These are phyloP conservation scores for Borostomias antarcticus DNA, from an alignment of 2,797 vertebrate genomes.

Conservation along the genomic window DNA sequence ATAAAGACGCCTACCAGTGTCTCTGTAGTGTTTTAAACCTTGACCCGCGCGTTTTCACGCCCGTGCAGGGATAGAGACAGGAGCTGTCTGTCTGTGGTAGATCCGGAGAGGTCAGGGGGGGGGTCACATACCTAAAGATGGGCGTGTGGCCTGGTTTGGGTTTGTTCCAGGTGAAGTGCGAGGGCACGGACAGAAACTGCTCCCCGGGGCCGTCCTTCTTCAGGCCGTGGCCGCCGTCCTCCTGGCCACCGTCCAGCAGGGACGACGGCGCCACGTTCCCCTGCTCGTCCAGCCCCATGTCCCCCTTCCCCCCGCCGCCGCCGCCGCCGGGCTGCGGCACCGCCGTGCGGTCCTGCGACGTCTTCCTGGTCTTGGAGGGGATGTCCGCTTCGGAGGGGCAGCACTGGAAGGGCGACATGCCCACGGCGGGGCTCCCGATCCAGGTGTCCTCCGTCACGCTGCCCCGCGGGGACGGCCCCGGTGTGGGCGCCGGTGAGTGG, in stretches of 20 bases:
- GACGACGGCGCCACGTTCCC: constrained; percentile 86
- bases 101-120: no score
- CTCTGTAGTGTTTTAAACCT: constrained; percentile 22
- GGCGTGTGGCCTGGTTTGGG: constrained; percentile 97
- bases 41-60: constrained; percentile 23
- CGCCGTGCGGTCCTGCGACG: constrained; percentile 92
- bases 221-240: constrained; percentile 84
- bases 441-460: constrained; percentile 97
- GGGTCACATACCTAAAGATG: constrained; percentile 91
- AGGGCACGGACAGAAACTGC: constrained; percentile 96
- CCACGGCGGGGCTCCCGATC: constrained; percentile 82
- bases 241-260: constrained; percentile 86
- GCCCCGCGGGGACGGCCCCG: constrained; percentile 92
- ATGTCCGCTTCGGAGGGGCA: constrained; percentile 92
- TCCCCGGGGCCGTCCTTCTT: constrained; percentile 93
- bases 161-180: constrained; percentile 98
- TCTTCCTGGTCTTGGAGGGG: constrained; percentile 96
- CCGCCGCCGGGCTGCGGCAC: constrained; percentile 84
- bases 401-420: constrained; percentile 90
- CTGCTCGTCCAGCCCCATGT: constrained; percentile 86
- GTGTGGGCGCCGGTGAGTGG: constrained; percentile 93
- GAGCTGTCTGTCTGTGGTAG: no score
- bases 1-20: constrained; percentile 31
- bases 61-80: neutral
- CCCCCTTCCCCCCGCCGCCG: constrained; percentile 81